Evolutionary conservation across 2,888 invertebrate species (phyloP).

Genomic region (Tridacna gigas): DNA sequence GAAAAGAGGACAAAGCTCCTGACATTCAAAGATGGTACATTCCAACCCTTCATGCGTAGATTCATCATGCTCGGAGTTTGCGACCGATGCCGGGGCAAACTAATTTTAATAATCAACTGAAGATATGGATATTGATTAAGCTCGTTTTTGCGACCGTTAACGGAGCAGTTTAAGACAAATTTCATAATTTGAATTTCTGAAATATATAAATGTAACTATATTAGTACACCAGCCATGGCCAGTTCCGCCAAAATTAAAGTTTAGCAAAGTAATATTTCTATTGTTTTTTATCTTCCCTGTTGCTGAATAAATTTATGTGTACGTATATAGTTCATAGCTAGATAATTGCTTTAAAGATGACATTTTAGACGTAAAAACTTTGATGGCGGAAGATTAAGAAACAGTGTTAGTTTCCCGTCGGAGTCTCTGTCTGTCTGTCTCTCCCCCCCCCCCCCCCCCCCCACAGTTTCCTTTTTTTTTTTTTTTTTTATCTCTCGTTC

Average conservation of each 20-base stretch:
- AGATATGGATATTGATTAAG: conserved; percentile 9
- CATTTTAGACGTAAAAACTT: too few relatives aligned
- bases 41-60: background rate
- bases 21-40: background rate
- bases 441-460: too few relatives aligned
- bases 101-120: background rate
- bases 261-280: background rate
- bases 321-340: too few relatives aligned
- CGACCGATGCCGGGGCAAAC: conserved; percentile 9
- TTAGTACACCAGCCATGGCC: conserved; percentile 7
- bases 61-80: background rate
- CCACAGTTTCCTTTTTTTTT: too few relatives aligned
- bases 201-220: background rate
- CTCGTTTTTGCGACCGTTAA: conserved; percentile 1
- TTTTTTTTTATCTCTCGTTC: too few relatives aligned
- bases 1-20: background rate
- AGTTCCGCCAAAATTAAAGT: background rate
- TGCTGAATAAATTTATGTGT: too few relatives aligned
- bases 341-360: too few relatives aligned
- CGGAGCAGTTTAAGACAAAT: background rate
- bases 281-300: background rate
- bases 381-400: too few relatives aligned
- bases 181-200: background rate
- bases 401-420: too few relatives aligned
- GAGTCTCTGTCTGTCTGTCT: too few relatives aligned